Percentiles rank a stretch among this genome's conserved stretches.
Conservation (phyloP, 2,888 invertebrate species). For the Callyntrura sp. region DNA sequence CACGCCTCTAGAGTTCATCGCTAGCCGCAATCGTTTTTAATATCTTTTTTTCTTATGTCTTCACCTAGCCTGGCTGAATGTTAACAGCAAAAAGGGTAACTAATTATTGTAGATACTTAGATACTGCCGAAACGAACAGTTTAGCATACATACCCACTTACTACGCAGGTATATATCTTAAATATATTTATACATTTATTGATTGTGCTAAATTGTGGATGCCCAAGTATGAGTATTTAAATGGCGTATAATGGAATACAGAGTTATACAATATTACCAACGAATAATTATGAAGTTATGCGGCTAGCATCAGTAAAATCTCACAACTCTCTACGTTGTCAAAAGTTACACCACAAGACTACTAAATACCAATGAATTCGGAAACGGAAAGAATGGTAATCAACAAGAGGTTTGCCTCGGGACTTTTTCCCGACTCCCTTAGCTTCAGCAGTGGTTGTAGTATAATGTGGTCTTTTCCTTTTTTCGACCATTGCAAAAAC, state of each 20-base stretch:
- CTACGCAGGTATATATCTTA: neutral
- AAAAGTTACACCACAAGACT: constrained; percentile 26
- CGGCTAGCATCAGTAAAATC: too few relatives aligned
- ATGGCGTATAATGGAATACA: too few relatives aligned
- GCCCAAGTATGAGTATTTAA: too few relatives aligned
- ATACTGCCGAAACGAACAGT: neutral
- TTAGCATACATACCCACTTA: neutral
- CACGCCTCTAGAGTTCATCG: too few relatives aligned
- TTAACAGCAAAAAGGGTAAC: constrained; percentile 7
- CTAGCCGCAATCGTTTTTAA: too few relatives aligned
- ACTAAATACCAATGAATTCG: constrained; percentile 37
- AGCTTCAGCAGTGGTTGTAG: too few relatives aligned
- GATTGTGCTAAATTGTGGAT: too few relatives aligned
- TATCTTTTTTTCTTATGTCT: neutral
- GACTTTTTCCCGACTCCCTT: constrained; percentile 27
- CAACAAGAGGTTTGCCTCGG: constrained; percentile 15
- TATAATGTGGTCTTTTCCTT: constrained; percentile 14
- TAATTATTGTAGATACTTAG: too few relatives aligned
- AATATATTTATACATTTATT: too few relatives aligned
- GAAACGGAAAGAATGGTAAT: constrained; percentile 5
- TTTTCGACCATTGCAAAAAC: constrained; percentile 39
- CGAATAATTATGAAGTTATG: neutral
- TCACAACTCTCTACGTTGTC: constrained; percentile 55
- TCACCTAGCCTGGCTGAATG: neutral
- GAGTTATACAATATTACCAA: neutral